Base-by-base conservation (phyloP, 1,140 invertebrate genomes). In the Leptopilina clavipes region DNA sequence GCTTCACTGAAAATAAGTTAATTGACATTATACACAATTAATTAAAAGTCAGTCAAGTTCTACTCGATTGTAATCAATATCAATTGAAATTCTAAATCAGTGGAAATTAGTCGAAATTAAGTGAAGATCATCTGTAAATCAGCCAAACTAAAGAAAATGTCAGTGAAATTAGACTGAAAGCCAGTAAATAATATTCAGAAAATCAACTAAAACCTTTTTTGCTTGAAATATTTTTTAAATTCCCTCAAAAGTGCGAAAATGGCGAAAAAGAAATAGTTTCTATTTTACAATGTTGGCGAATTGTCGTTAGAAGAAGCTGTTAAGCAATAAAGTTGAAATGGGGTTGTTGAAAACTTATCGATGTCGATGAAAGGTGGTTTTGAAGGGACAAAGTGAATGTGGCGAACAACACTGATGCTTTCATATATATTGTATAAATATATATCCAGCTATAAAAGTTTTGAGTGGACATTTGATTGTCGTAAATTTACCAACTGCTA, bases 321-420 rank as follows among this genome's bases (percentile, higher is more conserved):
- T 31, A 65, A 31, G 59, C 22, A 65, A 65, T 65, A 37, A 65
- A 65, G 59, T 31, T 65, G 22, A 65, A 65, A 65, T 65, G 1
- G 25, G 22, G 22, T 11, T 9, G 25, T 22, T 65, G 22, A 65
- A 65, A 31, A 65, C 12, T 65, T 65, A 59, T 59, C 22, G 56
- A 59, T 19, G 12, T 59, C 25, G 3, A 25, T 10, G 19, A 25
- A 12, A 59, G 22, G 22, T 59, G 59, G 22, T 9, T 14, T 65
- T 65, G 56, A 65, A 65, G 25, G 25, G 59, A 31, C 59, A 65
- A 65, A 65, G 59, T 65, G 59, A 31, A n/a, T 31, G 59, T 31
- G 59, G 22, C n/a, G 14, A 65, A 31, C 59, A 65, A 22, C 59
- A 31, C 25, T 31, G 22, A n/a, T 1, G 14, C 19, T 31, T 52